Conservation (phyloP, 2,113 vertebrate species). For the Pyrgilauda ruficollis region DNA sequence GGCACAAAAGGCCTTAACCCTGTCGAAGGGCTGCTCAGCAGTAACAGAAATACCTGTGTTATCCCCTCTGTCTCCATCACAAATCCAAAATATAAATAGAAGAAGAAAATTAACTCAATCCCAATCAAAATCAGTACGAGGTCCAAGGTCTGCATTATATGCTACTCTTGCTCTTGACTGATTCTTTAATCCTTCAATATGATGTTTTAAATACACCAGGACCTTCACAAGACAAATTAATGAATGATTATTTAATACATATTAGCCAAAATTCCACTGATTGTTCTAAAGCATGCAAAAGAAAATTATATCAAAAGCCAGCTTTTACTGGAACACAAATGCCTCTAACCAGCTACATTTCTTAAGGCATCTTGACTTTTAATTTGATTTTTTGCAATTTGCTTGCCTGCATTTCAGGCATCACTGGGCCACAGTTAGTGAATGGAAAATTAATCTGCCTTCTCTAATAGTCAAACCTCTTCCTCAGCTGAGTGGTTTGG, state of each 20-base stretch:
- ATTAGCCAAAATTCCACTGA: neutral
- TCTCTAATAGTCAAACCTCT: neutral
- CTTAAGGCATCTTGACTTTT: neutral
- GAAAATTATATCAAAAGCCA: neutral
- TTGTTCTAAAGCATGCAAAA: neutral
- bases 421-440: neutral
- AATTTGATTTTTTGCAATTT: neutral
- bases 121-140: neutral
- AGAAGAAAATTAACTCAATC: neutral
- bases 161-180: neutral
- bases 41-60: neutral
- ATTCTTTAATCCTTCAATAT: neutral
- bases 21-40: neutral
- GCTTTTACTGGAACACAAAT: neutral
- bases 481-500: neutral
- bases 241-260: neutral
- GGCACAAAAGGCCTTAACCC: neutral
- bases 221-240: neutral
- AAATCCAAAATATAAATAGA: neutral
- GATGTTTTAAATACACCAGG: neutral
- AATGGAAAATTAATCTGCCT: slow-evolving; percentile 30
- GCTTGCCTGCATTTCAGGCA: neutral
- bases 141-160: neutral
- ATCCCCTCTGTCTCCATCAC: neutral
- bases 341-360: neutral